Evolutionary conservation across 2,113 vertebrate species (phyloP).

Genomic region (Salvator merianae): DNA sequence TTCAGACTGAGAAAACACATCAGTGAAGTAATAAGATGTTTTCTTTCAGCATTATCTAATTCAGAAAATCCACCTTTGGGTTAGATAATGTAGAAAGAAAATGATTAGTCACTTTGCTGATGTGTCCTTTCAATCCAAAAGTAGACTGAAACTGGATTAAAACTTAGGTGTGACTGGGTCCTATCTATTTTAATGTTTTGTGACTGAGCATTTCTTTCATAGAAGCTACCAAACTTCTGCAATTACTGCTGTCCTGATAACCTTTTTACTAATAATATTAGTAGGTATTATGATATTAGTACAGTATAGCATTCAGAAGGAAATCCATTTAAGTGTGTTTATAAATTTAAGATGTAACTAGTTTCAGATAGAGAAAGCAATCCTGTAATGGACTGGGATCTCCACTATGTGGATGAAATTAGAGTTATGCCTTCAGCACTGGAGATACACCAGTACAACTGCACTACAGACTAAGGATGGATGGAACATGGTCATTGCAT

Average conservation of each 20-base stretch:
- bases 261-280: background rate
- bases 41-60: too few species aligned
- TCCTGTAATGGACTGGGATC: background rate
- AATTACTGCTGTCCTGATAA: background rate
- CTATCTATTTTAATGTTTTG: too few species aligned
- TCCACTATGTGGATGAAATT: background rate
- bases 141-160: too few species aligned
- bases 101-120: too few species aligned
- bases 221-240: background rate
- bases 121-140: too few species aligned
- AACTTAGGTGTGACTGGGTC: too few species aligned
- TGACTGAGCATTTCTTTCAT: background rate
- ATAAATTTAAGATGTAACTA: background rate
- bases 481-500: too few species aligned
- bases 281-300: background rate
- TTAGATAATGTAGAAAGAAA: too few species aligned
- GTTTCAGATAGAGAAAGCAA: background rate
- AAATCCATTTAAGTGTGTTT: rapidly evolving
- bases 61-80: too few species aligned
- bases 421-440: background rate
- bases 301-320: background rate
- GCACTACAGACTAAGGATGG: too few species aligned
- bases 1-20: too few species aligned
- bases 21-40: too few species aligned
- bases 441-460: background rate